Percentiles rank a stretch among this genome's conserved stretches.
Evolutionary conservation across 2,113 vertebrate genomes (phyloP).

Genomic region (Ceyx melanurus): DNA sequence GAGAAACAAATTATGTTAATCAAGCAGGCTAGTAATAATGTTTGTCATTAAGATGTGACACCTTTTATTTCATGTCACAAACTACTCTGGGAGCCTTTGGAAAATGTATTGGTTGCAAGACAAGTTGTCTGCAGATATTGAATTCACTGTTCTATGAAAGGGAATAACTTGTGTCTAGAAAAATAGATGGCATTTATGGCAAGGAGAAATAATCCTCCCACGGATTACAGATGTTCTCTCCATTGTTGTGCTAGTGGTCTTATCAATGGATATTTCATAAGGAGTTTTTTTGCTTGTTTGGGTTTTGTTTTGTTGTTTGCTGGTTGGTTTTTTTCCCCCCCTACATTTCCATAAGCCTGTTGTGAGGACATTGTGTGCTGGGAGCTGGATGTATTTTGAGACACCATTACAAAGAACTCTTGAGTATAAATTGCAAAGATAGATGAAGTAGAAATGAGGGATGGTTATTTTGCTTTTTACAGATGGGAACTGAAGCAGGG

Average conservation of each 20-base stretch:
- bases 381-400: slow-evolving; percentile 4
- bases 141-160: neutral
- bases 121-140: neutral
- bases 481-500: neutral
- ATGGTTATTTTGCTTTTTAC: neutral
- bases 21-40: neutral
- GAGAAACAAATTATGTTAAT: slow-evolving; percentile 63
- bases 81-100: neutral
- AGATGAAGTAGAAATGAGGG: slow-evolving; percentile 20
- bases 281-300: neutral
- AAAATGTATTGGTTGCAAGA: neutral
- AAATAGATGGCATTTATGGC: slow-evolving; percentile 25
- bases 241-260: slow-evolving; percentile 31
- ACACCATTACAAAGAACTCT: slow-evolving; percentile 19
- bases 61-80: slow-evolving; percentile 17
- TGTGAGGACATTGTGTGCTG: neutral
- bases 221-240: slow-evolving; percentile 49
- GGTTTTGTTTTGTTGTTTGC: too few species aligned
- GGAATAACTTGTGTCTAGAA: neutral
- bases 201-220: slow-evolving; percentile 31
- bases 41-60: slow-evolving; percentile 52
- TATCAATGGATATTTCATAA: slow-evolving; percentile 26
- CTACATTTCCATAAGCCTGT: neutral
- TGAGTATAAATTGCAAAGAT: neutral
- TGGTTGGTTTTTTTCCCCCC: neutral